phyloP scores from a whole-genome alignment of 2,113 vertebrate genomes.

The Rhynchopsitta pachyrhyncha region DNA sequence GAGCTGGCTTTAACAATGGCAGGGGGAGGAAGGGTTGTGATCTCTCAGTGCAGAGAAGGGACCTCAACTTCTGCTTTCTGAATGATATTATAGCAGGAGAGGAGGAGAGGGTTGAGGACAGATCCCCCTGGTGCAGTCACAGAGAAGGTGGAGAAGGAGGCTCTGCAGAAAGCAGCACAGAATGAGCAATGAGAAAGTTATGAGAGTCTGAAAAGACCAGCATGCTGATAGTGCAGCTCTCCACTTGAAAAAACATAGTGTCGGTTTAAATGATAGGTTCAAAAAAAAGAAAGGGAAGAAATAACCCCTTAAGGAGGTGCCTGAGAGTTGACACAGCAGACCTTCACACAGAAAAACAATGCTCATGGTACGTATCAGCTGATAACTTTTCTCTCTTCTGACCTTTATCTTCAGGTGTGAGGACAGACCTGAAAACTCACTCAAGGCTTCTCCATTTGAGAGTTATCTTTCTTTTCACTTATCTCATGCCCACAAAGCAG shows the following conservation, averaged over 20 bases:
- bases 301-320: conserved; percentile 16
- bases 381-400: conserved; percentile 32
- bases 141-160: not conserved
- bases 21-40: not conserved
- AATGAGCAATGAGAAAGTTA: not conserved
- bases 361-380: not conserved
- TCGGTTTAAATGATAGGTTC: not conserved
- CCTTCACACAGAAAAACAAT: conserved; percentile 48
- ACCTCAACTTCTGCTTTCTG: not conserved
- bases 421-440: not conserved
- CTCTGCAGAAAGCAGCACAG: not conserved
- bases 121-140: not conserved
- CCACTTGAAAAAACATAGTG: not conserved
- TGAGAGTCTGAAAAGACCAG: not conserved
- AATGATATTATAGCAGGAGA: not conserved
- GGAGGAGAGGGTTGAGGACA: not conserved
- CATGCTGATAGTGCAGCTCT: not conserved
- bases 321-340: not conserved
- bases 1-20: not conserved
- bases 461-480: not conserved
- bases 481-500: not conserved
- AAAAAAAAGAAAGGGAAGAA: not conserved
- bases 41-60: not conserved
- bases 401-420: conserved; percentile 44
- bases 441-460: not conserved